These are phyloP conservation scores for Tetramorium alpestre DNA, from an alignment of 1,140 invertebrate genomes.

Conservation along the genomic window DNA sequence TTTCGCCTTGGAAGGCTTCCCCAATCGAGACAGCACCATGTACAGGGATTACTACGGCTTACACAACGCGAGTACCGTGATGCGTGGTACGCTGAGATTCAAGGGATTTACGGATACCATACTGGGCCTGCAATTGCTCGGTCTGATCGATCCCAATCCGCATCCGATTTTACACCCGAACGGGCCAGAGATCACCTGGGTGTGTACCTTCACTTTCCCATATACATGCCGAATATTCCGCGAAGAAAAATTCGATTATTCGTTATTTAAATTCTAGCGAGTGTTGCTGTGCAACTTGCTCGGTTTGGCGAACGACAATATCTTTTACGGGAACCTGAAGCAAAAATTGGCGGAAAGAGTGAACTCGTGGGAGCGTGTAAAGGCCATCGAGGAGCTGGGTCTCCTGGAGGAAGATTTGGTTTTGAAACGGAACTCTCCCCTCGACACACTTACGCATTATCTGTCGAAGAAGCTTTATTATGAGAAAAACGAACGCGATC, in stretches of 20 bases:
- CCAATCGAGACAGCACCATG: conserved; percentile 97
- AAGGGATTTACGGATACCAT: conserved; percentile 96
- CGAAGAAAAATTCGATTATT: not conserved
- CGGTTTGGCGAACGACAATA: conserved; percentile 93
- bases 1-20: conserved; percentile 98
- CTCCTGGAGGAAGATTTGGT: conserved; percentile 94
- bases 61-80: conserved; percentile 93
- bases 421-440: conserved; percentile 93
- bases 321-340: conserved; percentile 97
- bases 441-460: conserved; percentile 97
- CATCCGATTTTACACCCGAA: conserved; percentile 96
- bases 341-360: conserved; percentile 92
- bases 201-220: conserved; percentile 79
- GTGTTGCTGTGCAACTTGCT: conserved; percentile 95
- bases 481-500: conserved; percentile 94
- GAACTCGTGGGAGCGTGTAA: conserved; percentile 89
- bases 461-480: conserved; percentile 94
- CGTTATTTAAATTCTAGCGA: conserved; percentile 86
- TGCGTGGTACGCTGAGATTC: conserved; percentile 97
- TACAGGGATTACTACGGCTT: conserved; percentile 96
- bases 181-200: conserved; percentile 99
- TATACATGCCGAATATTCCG: not conserved
- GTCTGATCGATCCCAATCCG: conserved; percentile 94
- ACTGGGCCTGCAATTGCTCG: conserved; percentile 93
- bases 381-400: conserved; percentile 94